Conservation (phyloP, 1,140 invertebrate genomes). For the Rhynchophorus ferrugineus region DNA sequence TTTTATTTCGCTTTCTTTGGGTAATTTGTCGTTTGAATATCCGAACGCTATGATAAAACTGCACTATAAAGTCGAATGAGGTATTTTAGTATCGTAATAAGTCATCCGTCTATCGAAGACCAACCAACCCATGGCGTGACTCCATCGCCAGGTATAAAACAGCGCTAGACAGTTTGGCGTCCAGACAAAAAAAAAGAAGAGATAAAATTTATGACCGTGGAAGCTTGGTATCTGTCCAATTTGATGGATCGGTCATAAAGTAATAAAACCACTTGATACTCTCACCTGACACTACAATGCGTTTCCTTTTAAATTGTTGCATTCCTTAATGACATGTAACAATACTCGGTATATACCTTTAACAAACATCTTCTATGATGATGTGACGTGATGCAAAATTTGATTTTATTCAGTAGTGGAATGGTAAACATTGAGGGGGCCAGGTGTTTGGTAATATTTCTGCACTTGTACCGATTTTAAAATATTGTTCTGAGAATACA, state of each 20-base stretch:
- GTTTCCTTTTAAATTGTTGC: neutral
- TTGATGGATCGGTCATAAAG: neutral
- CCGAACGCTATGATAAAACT: no score
- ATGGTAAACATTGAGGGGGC: no score
- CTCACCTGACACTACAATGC: neutral
- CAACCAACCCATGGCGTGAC: neutral
- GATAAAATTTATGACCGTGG: slow-evolving; percentile 2
- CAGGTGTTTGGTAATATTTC: no score
- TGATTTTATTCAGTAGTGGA: no score
- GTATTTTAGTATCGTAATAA: neutral
- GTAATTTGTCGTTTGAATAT: no score
- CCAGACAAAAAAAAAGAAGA: slow-evolving; percentile 1
- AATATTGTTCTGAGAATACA: no score
- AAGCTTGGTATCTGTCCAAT: neutral
- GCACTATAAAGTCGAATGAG: no score
- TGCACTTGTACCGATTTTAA: no score
- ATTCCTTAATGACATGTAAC: neutral
- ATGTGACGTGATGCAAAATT: no score
- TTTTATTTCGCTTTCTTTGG: no score
- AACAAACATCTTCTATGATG: no score
- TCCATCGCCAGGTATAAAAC: neutral
- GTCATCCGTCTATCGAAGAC: neutral
- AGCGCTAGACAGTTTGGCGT: neutral
- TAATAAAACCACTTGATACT: neutral
- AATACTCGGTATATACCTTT: no score